Base-by-base conservation (phyloP, 1,140 invertebrate species). In the Saxidomus purpurata region DNA sequence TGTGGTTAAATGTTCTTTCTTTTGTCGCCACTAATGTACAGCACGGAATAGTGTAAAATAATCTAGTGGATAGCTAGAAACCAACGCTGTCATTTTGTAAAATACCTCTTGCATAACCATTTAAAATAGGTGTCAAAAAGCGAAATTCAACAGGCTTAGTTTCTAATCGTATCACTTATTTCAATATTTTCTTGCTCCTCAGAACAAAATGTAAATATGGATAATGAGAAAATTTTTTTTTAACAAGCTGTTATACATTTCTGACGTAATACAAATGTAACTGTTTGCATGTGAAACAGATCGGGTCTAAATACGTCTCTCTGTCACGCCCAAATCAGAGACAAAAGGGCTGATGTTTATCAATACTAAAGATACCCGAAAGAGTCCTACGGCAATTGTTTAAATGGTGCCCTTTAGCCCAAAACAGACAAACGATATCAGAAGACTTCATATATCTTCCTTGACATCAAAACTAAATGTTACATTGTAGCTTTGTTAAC, bases 371-470 rank as follows among this genome's bases (percentile, higher is more conserved):
- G 28, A 55, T 55, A 34, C 0, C 25, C 28, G 0, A 4, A 36
- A 52, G 3, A 79, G 8, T 28, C 6, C 28, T 55, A 13, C 40
- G n/a, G 1, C 47, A 11, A 59, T 55, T 52, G 31, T 79, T 13
- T 3, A 17, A 19, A 8, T 34, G 76, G 76, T 79, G 76, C 76
- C 76, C 76, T 79, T 79, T 52, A 55, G 49, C 76, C 43, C n/a
- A 49, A 34, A 36, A 52, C 0, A 79, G 31, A 52, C 76, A 79
- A 79, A 19, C 28, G 0, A 17, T 52, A 77, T 49, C 17, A 55
- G 28, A 79, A 3, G 36, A 22, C 34, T 11, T 74, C 11, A 55
- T 79, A 59, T 79, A 79, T 79, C 76, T 79, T 52, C 4, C 25
- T 15, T 55, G 28, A 59, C 3, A 79, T 52, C 40, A 22, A 25